These are phyloP conservation scores for Sialia sialis DNA, from an alignment of 2,113 vertebrate species.

Conservation along the genomic window DNA sequence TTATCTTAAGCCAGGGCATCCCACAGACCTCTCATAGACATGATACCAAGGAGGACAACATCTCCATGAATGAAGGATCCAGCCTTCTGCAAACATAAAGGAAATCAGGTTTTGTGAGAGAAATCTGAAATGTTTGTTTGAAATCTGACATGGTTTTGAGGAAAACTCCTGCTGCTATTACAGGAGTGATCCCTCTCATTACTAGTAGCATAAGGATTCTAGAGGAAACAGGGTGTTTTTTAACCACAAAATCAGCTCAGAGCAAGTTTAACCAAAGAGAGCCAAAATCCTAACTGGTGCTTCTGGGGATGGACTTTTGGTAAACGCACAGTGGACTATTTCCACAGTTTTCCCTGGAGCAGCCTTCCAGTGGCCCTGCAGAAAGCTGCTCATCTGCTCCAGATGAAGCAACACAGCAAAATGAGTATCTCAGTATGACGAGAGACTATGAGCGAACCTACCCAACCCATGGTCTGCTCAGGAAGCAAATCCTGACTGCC, in stretches of 20 bases:
- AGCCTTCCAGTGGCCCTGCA: not conserved
- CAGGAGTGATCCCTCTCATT: not conserved
- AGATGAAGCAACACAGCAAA: not conserved
- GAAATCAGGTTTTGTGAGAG: not conserved
- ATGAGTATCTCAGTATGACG: rapidly evolving
- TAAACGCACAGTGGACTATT: not conserved
- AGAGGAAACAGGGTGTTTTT: not conserved
- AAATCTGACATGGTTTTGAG: not conserved
- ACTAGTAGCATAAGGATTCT: not conserved
- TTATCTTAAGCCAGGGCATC: not conserved
- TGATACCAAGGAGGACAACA: not conserved
- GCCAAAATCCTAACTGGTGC: not conserved
- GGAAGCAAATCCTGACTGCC: not conserved
- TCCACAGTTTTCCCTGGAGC: not conserved
- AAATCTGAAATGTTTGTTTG: not conserved
- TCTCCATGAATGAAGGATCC: not conserved
- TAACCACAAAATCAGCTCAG: not conserved
- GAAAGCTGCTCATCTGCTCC: not conserved
- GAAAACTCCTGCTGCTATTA: not conserved
- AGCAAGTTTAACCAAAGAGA: not conserved
- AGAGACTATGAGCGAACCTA: not conserved
- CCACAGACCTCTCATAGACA: not conserved
- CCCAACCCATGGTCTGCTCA: not conserved
- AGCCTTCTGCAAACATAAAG: not conserved
- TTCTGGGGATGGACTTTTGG: not conserved